Percentiles rank a stretch among this genome's conserved stretches.
Evolutionary conservation across 2,797 vertebrate species (phyloP).

Genomic region (Gymnoscopelus braueri): DNA sequence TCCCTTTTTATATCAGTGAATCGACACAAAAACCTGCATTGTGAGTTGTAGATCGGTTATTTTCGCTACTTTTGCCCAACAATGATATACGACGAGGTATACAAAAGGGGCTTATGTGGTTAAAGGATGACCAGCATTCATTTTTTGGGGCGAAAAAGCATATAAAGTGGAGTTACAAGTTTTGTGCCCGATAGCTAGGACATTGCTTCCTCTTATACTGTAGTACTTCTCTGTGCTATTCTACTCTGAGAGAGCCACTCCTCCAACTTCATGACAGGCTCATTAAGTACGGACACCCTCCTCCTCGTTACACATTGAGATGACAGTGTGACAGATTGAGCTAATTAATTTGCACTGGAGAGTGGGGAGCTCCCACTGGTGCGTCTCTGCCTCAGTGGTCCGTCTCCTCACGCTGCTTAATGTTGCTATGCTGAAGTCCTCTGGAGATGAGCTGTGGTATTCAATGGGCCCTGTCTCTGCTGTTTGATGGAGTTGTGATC

Average conservation of each 20-base stretch:
- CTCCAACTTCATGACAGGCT: slow-evolving; percentile 33
- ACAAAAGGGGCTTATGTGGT: too few species aligned
- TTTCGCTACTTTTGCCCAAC: too few species aligned
- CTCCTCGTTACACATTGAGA: slow-evolving; percentile 37
- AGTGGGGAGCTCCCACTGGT: slow-evolving; percentile 38
- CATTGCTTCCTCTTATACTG: background rate
- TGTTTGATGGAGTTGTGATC: slow-evolving; percentile 29
- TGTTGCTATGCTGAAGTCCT: slow-evolving; percentile 11
- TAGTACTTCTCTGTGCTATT: background rate
- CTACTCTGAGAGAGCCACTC: slow-evolving; percentile 17
- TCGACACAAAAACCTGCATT: too few species aligned
- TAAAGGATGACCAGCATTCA: too few species aligned
- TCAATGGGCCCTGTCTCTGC: slow-evolving; percentile 41
- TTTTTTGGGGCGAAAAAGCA: too few species aligned
- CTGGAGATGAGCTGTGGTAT: slow-evolving; percentile 22
- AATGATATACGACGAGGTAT: too few species aligned
- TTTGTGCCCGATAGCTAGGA: background rate
- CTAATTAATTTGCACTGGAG: slow-evolving; percentile 59
- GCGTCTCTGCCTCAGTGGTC: slow-evolving; percentile 39
- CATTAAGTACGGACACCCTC: slow-evolving; percentile 43
- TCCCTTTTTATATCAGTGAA: too few species aligned
- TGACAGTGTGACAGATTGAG: slow-evolving; percentile 49
- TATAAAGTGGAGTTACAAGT: too few species aligned
- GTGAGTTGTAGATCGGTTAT: too few species aligned
- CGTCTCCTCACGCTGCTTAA: background rate